A percentile compares a stretch with the other conserved stretches of the same genome.
These are phyloP conservation scores for Indicator maculatus DNA, from an alignment of 2,113 vertebrate species.

Conservation along the genomic window DNA sequence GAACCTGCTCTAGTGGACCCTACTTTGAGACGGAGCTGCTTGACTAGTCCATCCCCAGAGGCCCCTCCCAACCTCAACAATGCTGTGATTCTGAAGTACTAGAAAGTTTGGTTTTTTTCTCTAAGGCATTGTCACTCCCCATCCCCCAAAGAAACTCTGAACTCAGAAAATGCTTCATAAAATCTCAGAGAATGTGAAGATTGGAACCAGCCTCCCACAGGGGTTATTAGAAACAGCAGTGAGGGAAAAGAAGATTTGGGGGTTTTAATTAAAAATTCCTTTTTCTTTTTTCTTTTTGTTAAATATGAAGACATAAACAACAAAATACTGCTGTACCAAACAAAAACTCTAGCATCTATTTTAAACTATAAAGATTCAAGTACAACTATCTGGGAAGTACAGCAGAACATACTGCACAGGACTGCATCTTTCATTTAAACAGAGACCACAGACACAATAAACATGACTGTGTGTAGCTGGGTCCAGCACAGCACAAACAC, in stretches of 20 bases:
- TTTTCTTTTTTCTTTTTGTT: not conserved
- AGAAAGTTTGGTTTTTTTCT: not conserved
- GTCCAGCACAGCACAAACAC: not conserved
- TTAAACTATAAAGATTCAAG: not conserved
- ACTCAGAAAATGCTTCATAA: not conserved
- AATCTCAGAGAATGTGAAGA: slow-evolving; percentile 1
- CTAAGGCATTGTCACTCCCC: not conserved
- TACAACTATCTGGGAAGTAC: not conserved
- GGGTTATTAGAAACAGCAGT: slow-evolving; percentile 29
- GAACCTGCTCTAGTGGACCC: not conserved
- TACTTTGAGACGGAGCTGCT: not conserved
- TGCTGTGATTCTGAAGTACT: not conserved
- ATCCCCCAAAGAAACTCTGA: not conserved
- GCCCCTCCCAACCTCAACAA: not conserved
- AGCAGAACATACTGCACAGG: not conserved
- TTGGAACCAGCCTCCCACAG: not conserved
- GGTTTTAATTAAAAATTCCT: not conserved
- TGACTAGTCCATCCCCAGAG: not conserved
- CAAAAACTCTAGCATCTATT: not conserved
- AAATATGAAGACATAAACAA: not conserved
- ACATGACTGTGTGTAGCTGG: not conserved
- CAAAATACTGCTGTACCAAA: not conserved
- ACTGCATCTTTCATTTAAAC: not conserved
- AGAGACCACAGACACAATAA: not conserved
- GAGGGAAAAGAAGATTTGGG: not conserved